These are phyloP conservation scores for Eurosta solidaginis DNA, from an alignment of 1,140 invertebrate genomes.

Conservation along the genomic window DNA sequence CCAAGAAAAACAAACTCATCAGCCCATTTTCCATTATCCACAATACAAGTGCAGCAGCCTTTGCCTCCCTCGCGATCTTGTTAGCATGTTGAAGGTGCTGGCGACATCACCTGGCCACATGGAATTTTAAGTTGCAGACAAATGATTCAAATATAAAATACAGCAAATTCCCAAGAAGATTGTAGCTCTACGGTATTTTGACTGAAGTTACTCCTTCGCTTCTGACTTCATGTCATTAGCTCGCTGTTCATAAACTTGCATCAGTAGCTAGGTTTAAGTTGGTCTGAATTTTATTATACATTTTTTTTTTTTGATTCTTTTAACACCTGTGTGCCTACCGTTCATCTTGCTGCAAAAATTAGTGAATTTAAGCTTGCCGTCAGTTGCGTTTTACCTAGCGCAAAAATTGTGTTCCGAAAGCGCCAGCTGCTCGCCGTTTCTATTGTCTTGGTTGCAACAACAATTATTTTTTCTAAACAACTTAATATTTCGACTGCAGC, in stretches of 20 bases:
- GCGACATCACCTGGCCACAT: not conserved
- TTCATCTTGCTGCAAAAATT: not conserved
- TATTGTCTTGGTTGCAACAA: not conserved
- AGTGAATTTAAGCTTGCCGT: not conserved
- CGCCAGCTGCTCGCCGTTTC: not conserved
- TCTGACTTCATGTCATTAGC: not conserved
- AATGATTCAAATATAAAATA: conserved; percentile 26
- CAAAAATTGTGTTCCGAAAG: not conserved
- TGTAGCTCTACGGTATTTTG: not conserved
- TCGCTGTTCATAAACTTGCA: conserved; percentile 16
- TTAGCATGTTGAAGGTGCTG: too few species aligned
- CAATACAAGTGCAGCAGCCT: not conserved
- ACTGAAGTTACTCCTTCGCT: not conserved
- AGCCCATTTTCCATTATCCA: not conserved
- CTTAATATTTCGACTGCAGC: not conserved
- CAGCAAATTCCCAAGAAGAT: conserved; percentile 26
- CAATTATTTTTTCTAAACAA: not conserved
- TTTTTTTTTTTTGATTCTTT: not conserved
- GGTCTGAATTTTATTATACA: not conserved
- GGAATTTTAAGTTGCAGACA: conserved; percentile 12
- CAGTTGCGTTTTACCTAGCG: not conserved
- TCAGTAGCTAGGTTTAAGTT: not conserved
- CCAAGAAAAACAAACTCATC: not conserved
- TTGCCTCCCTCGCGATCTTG: too few species aligned
- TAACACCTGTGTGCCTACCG: not conserved